Evolutionary conservation across 2,888 invertebrate species (phyloP), one percentile per base, ranked within the genome.

Genomic region (Clivina fossor): DNA sequence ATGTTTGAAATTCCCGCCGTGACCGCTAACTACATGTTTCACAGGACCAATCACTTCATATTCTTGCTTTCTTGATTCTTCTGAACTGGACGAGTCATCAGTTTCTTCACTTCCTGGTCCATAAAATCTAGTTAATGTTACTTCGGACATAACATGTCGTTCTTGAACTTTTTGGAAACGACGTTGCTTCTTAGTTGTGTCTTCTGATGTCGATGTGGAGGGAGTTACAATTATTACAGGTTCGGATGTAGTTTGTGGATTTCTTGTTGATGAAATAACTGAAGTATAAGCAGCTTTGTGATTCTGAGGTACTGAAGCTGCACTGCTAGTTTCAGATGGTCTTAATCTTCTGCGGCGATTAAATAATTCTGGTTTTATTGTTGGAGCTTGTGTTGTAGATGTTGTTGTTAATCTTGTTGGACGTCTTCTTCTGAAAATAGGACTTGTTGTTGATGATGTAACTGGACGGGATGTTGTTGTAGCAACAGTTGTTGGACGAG

Each of bases 1-100:
- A 13, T 53, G 56, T 9, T 44, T 60, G 33, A 62, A 64, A 38
- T 64, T 63, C 3, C 63, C 63, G 5, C 63, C 64, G 26, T 64
- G 63, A 41, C 58, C 60, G 0, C 60, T 47, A 3, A 30, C 55
- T n/a, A 32, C 13, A 30, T 37, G 22, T 20, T 11, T 30, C 5
- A 55, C 20, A 4, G 46, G 47, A 15, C 30, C 55, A n/a, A 47
- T 32, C 2, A 55, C 32, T 47, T 55, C 47, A 30, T 47, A 55
- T 16, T 55, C 30, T 4, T 32, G 38, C 32, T 28, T 37, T 28
- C 40, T 55, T 3, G 53, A 22, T 13, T 53, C 53, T 24, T 53
- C 53, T 8, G 26, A 15, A 32, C 18, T 32, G 8, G 30, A 30
- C 22, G 11, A 18, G 2, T 35, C 24, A 5, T 44, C 41, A 2